A percentile compares a stretch with the other conserved stretches of the same genome.
Evolutionary conservation across 2,113 vertebrate genomes (phyloP).

Genomic region (Vireo altiloquus): DNA sequence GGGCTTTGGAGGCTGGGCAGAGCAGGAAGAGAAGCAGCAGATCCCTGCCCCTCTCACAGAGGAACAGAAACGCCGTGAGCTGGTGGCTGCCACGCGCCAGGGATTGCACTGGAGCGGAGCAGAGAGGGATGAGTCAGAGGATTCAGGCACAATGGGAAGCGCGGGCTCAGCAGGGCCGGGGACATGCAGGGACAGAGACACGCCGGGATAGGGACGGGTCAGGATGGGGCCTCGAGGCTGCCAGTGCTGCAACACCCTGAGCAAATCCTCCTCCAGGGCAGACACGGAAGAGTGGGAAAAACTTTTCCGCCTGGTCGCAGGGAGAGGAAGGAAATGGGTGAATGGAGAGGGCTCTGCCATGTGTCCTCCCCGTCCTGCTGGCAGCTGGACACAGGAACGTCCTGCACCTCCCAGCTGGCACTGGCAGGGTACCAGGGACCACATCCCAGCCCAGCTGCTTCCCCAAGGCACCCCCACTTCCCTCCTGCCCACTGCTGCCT

Average conservation of each 20-base stretch:
- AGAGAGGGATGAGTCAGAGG: slow-evolving; percentile 15
- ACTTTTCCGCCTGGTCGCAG: accelerated
- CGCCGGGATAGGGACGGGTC: not conserved
- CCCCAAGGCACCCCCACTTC: not conserved
- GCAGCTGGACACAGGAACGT: not conserved
- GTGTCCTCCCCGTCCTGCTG: not conserved
- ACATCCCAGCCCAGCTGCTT: not conserved
- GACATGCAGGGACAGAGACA: not conserved
- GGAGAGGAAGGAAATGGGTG: not conserved
- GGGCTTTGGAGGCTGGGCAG: accelerated
- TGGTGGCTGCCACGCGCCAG: accelerated
- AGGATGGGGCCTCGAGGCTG: not conserved
- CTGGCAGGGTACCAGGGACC: not conserved
- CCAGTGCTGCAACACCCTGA: accelerated
- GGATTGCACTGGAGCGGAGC: accelerated
- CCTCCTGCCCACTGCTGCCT: not conserved
- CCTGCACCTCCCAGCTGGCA: not conserved
- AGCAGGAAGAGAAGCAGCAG: accelerated
- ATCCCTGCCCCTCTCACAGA: accelerated
- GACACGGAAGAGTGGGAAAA: not conserved
- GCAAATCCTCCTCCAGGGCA: not conserved
- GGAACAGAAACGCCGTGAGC: not conserved
- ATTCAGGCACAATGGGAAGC: slow-evolving; percentile 29
- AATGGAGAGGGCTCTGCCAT: not conserved
- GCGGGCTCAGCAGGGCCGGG: slow-evolving; percentile 13